Conservation (phyloP, 2,797 vertebrate species). For the Lagocephalus sceleratus region DNA sequence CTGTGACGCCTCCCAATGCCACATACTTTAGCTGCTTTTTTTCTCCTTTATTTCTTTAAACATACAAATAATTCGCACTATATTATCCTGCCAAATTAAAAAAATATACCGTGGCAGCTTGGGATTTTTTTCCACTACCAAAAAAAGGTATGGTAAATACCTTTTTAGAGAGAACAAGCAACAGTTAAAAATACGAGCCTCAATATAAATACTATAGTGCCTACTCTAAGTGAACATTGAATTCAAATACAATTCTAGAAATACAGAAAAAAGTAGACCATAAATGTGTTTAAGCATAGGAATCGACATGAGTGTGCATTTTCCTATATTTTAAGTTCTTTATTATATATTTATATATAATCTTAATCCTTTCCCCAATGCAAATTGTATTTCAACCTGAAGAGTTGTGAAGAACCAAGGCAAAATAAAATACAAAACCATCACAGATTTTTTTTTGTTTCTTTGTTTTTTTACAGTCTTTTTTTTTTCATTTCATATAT, state of each 20-base stretch:
- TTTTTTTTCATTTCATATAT: constrained; percentile 74
- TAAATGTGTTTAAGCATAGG: constrained; percentile 99
- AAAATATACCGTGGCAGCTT: constrained; percentile 99
- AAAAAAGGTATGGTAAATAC: constrained; percentile 96
- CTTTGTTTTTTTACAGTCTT: constrained; percentile 38
- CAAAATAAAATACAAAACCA: constrained; percentile 62
- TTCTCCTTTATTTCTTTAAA: constrained; percentile 91
- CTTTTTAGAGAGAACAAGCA: constrained; percentile 99
- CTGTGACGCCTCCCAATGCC: constrained; percentile 85
- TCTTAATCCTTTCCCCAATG: constrained; percentile 99
- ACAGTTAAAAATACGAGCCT: constrained; percentile 99
- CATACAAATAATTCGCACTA: constrained; percentile 99
- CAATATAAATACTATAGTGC: constrained; percentile 99
- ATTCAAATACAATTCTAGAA: constrained; percentile 99
- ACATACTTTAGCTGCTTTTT: constrained; percentile 83
- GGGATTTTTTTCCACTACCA: constrained; percentile 96
- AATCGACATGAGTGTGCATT: constrained; percentile 99
- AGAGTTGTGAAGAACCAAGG: constrained; percentile 89
- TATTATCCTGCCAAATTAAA: constrained; percentile 99
- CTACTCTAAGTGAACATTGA: constrained; percentile 99
- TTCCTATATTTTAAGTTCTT: constrained; percentile 99
- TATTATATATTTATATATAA: constrained; percentile 87
- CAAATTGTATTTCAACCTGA: constrained; percentile 98
- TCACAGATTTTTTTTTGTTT: constrained; percentile 77
- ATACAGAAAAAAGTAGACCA: constrained; percentile 99